Base-by-base conservation (phyloP, 2,888 invertebrate genomes). In the Dione vanillae region DNA sequence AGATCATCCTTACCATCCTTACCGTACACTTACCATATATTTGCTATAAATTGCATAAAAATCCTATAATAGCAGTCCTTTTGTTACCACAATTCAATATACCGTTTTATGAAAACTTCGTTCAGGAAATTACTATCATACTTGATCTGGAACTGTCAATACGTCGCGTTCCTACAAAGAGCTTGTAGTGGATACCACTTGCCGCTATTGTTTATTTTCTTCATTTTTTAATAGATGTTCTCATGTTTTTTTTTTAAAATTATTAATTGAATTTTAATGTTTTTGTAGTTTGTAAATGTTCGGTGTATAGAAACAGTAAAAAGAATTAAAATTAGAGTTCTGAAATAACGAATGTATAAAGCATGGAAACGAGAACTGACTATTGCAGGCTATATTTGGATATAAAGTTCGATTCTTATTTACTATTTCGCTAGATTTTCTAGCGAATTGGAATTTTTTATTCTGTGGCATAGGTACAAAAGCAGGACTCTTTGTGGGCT, bases 41-140 rank as follows among this genome's bases (percentile, higher is more conserved):
- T 27, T 27, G 27, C 27, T 27, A 27, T 45, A 45, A 52, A n/a
- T n/a, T n/a, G n/a, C n/a, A n/a, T n/a, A n/a, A n/a, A 52, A 52
- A 52, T 14, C 35, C n/a, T 9, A 12, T 40, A 16, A 40, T 58
- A 19, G 12, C 19, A 12, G 12, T 41, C 16, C 65, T 62, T 62
- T 67, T 70, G 74, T 79, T 77, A 70, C 54, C 40, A n/a, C 35
- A 61, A 35, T 81, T 82, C 81, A 82, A 86, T 84, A 84, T 80
- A 83, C 79, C 83, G 83, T 84, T 83, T 82, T 88, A 87, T 86
- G 86, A 87, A 85, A 87, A 84, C 82, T 81, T 81, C 83, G 83
- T 80, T 81, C 84, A 84, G 88, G 88, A 88, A 85, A 88, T 88
- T 87, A 85, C 86, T 85, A 82, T 87, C 87, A 83, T 82, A 81